These are phyloP conservation scores for Sebastes itinus DNA, from an alignment of 2,797 vertebrate genomes.

Conservation along the genomic window DNA sequence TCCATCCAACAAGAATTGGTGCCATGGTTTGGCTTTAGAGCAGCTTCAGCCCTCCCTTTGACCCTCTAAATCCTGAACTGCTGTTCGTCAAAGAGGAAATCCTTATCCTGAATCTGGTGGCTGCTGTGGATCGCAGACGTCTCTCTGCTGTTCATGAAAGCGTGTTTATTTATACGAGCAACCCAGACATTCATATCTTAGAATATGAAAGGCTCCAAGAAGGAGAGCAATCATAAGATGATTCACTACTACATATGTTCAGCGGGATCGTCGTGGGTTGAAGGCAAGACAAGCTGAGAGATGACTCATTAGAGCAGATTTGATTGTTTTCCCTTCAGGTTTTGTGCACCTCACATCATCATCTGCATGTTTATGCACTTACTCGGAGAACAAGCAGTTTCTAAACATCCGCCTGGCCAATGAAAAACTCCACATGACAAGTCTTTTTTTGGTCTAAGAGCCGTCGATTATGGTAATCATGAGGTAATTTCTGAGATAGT, in stretches of 20 bases:
- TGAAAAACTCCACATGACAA: not conserved
- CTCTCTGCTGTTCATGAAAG: not conserved
- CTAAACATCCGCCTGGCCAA: not conserved
- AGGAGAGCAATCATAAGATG: not conserved
- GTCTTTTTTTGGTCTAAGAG: not conserved
- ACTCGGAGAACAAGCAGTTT: not conserved
- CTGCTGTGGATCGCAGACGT: not conserved
- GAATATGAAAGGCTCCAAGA: not conserved
- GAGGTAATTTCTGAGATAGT: not conserved
- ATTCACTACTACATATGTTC: conserved; percentile 19
- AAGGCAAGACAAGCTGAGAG: not conserved
- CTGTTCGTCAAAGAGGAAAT: not conserved
- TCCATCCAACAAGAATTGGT: not conserved
- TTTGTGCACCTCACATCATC: conserved; percentile 6
- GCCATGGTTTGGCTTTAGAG: not conserved
- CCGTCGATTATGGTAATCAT: conserved; percentile 12
- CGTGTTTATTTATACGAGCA: not conserved
- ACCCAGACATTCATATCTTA: not conserved
- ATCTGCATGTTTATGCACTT: conserved; percentile 10
- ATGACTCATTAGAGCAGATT: conserved; percentile 24
- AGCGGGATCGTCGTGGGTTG: conserved; percentile 10
- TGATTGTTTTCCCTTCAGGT: not conserved
- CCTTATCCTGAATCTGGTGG: not conserved
- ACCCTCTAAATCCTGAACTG: not conserved
- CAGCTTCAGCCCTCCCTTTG: not conserved